Evolutionary conservation across 2,113 vertebrate genomes (phyloP).

Genomic region (Taxidea taxus): DNA sequence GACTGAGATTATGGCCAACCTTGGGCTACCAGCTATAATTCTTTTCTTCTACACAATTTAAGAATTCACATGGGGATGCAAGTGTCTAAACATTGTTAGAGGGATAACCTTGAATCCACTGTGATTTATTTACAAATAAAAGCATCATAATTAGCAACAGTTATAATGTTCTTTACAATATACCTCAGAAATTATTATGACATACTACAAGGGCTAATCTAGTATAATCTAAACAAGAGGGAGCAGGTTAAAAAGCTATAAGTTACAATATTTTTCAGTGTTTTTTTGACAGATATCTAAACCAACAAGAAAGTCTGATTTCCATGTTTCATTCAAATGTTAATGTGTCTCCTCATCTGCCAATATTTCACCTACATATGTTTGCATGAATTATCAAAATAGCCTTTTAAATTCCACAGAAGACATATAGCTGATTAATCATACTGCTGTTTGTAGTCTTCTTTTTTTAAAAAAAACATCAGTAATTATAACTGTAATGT

Average conservation of each 20-base stretch:
- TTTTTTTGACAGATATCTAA: neutral
- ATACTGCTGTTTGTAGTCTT: neutral
- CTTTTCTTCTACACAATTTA: neutral
- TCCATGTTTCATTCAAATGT: neutral
- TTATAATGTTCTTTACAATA: neutral
- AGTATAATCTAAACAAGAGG: neutral
- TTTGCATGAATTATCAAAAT: neutral
- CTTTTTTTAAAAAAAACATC: neutral
- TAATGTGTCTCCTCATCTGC: neutral
- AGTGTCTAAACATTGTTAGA: neutral
- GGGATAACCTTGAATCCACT: neutral
- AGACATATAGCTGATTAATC: neutral
- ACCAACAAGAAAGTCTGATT: neutral
- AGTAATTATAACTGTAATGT: neutral
- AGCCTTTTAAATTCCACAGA: neutral
- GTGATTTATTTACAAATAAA: neutral
- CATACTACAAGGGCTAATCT: neutral
- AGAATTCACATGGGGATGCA: neutral
- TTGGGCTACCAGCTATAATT: neutral
- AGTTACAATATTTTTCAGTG: neutral
- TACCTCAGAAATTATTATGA: neutral
- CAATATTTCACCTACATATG: neutral
- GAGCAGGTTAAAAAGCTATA: neutral
- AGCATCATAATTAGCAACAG: neutral
- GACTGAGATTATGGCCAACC: neutral